Percentiles rank a stretch among this genome's conserved stretches.
phyloP scores from a whole-genome alignment of 2,113 vertebrate species.

The Eudyptes chrysolophus region DNA sequence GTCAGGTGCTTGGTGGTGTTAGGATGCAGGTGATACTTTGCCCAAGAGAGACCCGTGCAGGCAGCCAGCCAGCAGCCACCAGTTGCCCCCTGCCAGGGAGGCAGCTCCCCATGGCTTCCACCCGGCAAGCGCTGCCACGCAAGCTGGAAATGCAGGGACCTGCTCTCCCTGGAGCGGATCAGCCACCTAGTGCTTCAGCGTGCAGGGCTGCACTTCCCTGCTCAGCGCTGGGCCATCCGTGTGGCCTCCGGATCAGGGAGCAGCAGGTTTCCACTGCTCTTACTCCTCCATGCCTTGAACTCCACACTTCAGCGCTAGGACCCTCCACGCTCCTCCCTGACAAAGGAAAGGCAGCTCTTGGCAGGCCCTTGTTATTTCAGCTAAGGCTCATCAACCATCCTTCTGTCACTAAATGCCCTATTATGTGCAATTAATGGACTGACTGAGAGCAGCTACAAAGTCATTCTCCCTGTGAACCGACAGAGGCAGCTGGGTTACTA shows the following conservation, averaged over 20 bases:
- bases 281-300: fast-evolving
- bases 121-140: fast-evolving
- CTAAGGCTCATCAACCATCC: constrained; percentile 66
- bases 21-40: neutral
- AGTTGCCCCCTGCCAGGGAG: neutral
- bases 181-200: fast-evolving
- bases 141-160: neutral
- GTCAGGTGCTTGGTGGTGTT: neutral
- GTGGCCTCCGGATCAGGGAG: neutral
- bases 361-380: constrained; percentile 65
- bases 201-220: neutral
- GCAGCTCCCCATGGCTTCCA: neutral
- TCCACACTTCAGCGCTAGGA: neutral
- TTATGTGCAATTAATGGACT: constrained; percentile 72
- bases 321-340: neutral
- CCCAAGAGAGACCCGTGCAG: fast-evolving
- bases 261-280: neutral
- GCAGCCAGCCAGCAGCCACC: neutral
- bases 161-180: fast-evolving
- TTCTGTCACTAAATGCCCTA: constrained; percentile 71
- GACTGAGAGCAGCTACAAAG: constrained; percentile 56
- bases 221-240: fast-evolving
- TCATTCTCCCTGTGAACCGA: neutral
- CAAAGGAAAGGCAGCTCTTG: constrained; percentile 14
- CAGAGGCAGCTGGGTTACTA: constrained; percentile 48